Evolutionary conservation across 2,888 invertebrate species (phyloP).

Genomic region (Sarcophaga variegata): DNA sequence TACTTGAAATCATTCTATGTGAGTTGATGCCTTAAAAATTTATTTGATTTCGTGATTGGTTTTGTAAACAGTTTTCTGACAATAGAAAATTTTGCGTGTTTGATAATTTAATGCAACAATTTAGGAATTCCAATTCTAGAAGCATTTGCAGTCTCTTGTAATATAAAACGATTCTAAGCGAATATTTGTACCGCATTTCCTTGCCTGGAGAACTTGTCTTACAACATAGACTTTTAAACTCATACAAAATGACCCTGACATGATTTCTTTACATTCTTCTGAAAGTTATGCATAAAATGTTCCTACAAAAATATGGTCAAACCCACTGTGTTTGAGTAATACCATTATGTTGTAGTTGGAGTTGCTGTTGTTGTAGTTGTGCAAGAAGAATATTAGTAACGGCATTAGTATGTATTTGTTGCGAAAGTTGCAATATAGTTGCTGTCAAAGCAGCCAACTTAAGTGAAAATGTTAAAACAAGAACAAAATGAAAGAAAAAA

Average conservation of each 20-base stretch:
- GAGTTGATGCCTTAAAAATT: too few relatives aligned
- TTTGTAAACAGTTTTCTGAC: too few relatives aligned
- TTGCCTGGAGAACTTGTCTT: too few relatives aligned
- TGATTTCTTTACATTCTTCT: background rate
- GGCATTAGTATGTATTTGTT: slow-evolving; percentile 47
- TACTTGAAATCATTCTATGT: too few relatives aligned
- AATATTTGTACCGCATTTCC: too few relatives aligned
- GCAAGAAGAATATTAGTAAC: slow-evolving; percentile 5
- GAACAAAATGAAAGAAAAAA: background rate
- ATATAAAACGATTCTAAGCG: too few relatives aligned
- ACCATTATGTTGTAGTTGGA: background rate
- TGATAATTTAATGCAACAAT: too few relatives aligned
- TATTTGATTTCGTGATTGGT: too few relatives aligned
- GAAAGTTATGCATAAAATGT: background rate
- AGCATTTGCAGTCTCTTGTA: too few relatives aligned
- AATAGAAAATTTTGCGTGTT: too few relatives aligned
- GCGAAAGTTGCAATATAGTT: slow-evolving; percentile 56
- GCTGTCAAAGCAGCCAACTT: slow-evolving; percentile 52
- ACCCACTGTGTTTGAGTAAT: slow-evolving; percentile 4
- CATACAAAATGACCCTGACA: background rate
- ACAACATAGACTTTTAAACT: too few relatives aligned
- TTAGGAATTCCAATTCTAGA: too few relatives aligned
- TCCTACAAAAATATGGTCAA: slow-evolving; percentile 34
- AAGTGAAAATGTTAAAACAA: slow-evolving; percentile 45
- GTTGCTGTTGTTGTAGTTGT: background rate